Evolutionary conservation across 2,113 vertebrate genomes (phyloP).

Genomic region (Gymnarchus niloticus): DNA sequence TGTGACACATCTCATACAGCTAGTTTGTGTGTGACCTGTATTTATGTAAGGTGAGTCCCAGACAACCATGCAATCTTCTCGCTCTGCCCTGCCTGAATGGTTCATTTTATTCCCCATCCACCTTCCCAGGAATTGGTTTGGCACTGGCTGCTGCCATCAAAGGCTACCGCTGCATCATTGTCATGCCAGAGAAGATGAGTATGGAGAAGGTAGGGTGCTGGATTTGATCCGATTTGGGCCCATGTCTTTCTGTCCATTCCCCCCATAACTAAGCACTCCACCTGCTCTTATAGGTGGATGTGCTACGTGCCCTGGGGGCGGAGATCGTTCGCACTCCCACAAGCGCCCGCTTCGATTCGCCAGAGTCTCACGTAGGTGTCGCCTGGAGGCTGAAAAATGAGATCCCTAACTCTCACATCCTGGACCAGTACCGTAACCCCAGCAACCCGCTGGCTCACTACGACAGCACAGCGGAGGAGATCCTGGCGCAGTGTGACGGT

Average conservation of each 20-base stretch:
- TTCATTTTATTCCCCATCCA: background rate
- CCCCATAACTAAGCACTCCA: background rate
- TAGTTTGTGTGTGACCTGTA: too few species aligned
- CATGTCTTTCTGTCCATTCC: background rate
- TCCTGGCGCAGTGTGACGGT: constrained; percentile 85
- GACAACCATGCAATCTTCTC: background rate
- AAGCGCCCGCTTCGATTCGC: constrained; percentile 87
- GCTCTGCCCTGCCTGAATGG: background rate
- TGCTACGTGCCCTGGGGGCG: constrained; percentile 84
- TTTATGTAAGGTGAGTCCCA: too few species aligned
- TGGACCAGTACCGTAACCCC: constrained; percentile 95
- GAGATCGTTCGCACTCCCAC: constrained; percentile 97
- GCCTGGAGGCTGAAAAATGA: constrained; percentile 92
- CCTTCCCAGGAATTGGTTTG: constrained; percentile 77
- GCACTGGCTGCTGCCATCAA: constrained; percentile 89
- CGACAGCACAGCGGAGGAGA: constrained; percentile 88
- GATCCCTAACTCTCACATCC: constrained; percentile 87
- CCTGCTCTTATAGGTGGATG: constrained; percentile 71
- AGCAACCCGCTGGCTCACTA: constrained; percentile 93
- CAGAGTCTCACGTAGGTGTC: constrained; percentile 91
- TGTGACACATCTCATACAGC: too few species aligned
- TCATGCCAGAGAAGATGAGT: constrained; percentile 98
- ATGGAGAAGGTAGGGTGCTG: constrained; percentile 78
- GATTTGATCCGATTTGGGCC: background rate
- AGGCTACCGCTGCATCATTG: constrained; percentile 93